A percentile compares a stretch with the other conserved stretches of the same genome.
phyloP scores from a whole-genome alignment of 2,113 vertebrate species.

The Plecotus auritus region DNA sequence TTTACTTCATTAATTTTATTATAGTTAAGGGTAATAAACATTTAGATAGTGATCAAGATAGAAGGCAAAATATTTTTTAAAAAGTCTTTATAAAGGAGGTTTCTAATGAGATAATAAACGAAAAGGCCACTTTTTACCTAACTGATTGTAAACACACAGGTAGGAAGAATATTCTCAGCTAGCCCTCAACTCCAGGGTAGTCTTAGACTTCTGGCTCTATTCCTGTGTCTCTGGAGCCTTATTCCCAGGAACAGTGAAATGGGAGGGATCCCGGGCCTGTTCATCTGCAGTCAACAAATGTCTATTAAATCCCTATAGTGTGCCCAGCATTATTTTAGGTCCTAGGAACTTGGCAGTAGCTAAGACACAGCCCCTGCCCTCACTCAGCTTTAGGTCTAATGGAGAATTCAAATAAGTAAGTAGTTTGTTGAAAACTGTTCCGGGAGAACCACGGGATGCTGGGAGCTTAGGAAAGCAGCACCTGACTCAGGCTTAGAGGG shows the following conservation, averaged over 20 bases:
- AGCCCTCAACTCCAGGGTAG: neutral
- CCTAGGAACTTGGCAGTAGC: neutral
- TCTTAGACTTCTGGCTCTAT: neutral
- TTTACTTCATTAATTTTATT: slow-evolving; percentile 25
- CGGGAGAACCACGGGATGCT: accelerated
- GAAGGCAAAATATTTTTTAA: neutral
- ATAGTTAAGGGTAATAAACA: neutral
- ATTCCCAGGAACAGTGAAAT: neutral
- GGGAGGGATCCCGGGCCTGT: neutral
- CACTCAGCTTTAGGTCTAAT: neutral
- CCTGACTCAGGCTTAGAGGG: neutral
- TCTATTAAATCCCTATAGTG: neutral
- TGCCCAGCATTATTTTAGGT: neutral
- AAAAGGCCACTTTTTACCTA: neutral
- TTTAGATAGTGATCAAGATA: neutral
- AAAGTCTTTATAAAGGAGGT: neutral
- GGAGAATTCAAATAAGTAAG: neutral
- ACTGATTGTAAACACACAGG: neutral
- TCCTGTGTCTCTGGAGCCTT: neutral
- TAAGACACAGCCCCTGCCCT: neutral
- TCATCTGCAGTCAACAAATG: neutral
- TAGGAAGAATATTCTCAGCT: neutral
- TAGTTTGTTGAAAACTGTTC: neutral
- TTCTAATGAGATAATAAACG: neutral
- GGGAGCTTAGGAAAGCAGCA: neutral